These are phyloP conservation scores for Siphonodentalium dalli DNA, from an alignment of 2,888 invertebrate species.

Conservation along the genomic window DNA sequence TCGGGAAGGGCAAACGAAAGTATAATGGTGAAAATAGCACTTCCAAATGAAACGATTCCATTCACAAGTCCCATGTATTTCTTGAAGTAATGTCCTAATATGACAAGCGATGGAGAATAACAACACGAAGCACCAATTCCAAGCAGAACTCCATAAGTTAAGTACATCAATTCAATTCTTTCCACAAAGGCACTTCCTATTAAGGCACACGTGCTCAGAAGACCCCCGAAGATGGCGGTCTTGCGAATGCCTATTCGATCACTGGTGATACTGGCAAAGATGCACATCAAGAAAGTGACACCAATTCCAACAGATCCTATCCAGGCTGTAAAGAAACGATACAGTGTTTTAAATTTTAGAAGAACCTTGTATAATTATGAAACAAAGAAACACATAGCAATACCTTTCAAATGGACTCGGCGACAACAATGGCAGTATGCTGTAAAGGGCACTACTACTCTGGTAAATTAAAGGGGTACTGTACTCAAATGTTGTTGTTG, in stretches of 20 bases:
- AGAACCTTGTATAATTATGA: too few species aligned
- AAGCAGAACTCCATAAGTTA: constrained; percentile 88
- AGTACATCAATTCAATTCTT: constrained; percentile 77
- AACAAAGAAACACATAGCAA: neutral
- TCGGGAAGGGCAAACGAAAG: constrained; percentile 51
- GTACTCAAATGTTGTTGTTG: too few species aligned
- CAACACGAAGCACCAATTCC: constrained; percentile 87
- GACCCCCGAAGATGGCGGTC: constrained; percentile 84
- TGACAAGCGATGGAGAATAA: constrained; percentile 90
- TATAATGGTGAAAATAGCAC: constrained; percentile 83
- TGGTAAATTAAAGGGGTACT: too few species aligned
- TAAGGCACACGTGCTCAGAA: constrained; percentile 79
- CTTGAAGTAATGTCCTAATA: constrained; percentile 91
- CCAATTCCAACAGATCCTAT: constrained; percentile 89
- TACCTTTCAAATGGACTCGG: neutral
- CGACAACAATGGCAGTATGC: neutral
- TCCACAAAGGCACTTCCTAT: constrained; percentile 80
- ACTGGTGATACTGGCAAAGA: constrained; percentile 85
- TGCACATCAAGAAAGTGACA: constrained; percentile 86
- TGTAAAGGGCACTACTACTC: neutral
- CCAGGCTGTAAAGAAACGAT: constrained; percentile 74
- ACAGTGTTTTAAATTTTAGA: too few species aligned
- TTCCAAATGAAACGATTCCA: constrained; percentile 89
- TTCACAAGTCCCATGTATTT: constrained; percentile 83
- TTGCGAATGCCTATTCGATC: constrained; percentile 83